These are phyloP conservation scores for Campoplex capitator DNA, from an alignment of 2,888 invertebrate species.

Conservation along the genomic window DNA sequence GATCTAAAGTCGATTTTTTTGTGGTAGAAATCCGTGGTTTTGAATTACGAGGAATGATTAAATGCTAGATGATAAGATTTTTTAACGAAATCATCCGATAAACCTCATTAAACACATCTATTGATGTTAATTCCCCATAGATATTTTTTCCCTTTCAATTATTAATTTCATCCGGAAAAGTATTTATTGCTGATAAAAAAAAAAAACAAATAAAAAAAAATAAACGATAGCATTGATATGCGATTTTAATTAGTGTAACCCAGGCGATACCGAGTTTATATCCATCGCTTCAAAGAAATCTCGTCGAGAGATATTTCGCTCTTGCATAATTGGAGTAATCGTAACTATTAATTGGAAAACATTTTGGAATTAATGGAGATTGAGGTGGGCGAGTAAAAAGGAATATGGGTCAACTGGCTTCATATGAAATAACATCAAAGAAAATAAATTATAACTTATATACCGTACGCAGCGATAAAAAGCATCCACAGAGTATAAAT, in stretches of 20 bases:
- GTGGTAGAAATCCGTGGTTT: not conserved
- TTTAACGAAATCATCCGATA: not conserved
- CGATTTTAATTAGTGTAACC: not conserved
- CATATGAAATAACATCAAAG: not conserved
- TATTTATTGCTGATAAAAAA: not conserved
- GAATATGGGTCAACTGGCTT: not conserved
- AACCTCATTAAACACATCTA: not conserved
- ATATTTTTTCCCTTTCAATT: not conserved
- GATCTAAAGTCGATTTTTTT: not conserved
- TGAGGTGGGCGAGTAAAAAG: not conserved
- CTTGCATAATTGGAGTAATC: not conserved
- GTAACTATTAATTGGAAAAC: not conserved
- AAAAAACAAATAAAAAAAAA: no score
- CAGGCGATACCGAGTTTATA: not conserved
- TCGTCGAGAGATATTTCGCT: not conserved
- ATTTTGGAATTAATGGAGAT: not conserved
- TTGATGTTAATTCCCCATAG: not conserved
- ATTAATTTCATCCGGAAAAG: not conserved
- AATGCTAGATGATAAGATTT: not conserved
- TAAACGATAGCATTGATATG: not conserved
- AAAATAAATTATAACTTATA: not conserved
- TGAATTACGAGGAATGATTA: not conserved
- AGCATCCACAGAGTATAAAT: not conserved
- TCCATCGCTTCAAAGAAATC: not conserved
- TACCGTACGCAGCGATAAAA: not conserved